Conservation (phyloP, 2,113 vertebrate species). For the Pungitius pungitius region DNA sequence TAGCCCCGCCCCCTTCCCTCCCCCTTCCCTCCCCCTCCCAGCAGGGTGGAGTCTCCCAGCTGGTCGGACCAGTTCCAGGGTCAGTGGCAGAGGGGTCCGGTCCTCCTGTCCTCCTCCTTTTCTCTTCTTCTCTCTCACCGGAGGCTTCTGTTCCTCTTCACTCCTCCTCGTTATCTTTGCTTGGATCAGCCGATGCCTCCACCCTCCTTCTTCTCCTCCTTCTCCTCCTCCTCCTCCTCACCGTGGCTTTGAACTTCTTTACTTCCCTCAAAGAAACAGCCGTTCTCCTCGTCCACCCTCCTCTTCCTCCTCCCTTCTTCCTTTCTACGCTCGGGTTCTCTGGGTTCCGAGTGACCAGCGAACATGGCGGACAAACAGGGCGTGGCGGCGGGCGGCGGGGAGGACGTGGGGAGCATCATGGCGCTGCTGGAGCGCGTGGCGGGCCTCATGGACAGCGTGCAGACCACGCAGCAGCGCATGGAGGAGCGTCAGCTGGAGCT, state of each 20-base stretch:
- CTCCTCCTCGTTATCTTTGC: neutral
- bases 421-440: constrained; percentile 93
- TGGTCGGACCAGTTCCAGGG: constrained; percentile 38
- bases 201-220: neutral
- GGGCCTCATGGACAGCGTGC: constrained; percentile 91
- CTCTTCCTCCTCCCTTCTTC: constrained; percentile 1
- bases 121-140: constrained; percentile 4
- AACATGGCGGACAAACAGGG: constrained; percentile 82
- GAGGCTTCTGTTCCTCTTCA: neutral
- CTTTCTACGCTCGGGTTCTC: constrained; percentile 1
- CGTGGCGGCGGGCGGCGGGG: constrained; percentile 74
- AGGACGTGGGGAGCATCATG: constrained; percentile 88
- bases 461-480: constrained; percentile 93
- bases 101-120: constrained; percentile 9
- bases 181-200: constrained; percentile 1
- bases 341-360: constrained; percentile 20
- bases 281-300: neutral
- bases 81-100: constrained; percentile 33
- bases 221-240: neutral
- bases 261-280: neutral
- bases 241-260: neutral
- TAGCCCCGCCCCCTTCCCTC: constrained; percentile 8
- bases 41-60: constrained; percentile 56
- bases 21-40: constrained; percentile 8
- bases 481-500: constrained; percentile 92